Evolutionary conservation across 2,797 vertebrate genomes (phyloP).

Genomic region (Cuculus canorus): DNA sequence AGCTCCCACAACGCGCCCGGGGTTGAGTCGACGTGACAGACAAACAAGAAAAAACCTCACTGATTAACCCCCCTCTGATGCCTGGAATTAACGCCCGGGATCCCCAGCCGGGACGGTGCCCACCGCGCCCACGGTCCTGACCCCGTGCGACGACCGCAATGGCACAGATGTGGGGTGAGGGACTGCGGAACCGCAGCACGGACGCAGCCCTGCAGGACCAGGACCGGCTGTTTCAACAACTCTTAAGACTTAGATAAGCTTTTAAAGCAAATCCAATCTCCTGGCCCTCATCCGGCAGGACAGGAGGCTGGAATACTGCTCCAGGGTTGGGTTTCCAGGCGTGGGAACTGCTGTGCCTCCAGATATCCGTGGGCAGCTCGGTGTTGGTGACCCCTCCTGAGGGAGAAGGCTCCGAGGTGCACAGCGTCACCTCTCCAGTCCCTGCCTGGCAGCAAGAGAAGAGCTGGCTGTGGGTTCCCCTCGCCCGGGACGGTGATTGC

Average conservation of each 20-base stretch:
- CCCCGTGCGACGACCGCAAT: too few species aligned
- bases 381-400: rapidly evolving
- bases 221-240: background rate
- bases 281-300: background rate
- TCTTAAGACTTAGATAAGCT: rapidly evolving
- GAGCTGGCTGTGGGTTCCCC: background rate
- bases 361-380: rapidly evolving
- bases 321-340: background rate
- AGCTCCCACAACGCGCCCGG: background rate
- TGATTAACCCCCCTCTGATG: background rate
- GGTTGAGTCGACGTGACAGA: rapidly evolving
- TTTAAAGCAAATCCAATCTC: background rate
- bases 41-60: rapidly evolving
- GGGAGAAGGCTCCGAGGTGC: background rate
- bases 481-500: background rate
- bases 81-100: background rate
- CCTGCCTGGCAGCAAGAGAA: background rate
- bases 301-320: background rate
- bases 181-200: background rate
- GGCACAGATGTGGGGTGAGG: background rate
- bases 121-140: too few species aligned
- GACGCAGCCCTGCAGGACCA: background rate
- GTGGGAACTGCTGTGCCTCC: background rate
- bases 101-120: background rate
- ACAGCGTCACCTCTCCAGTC: background rate